Evolutionary conservation across 1,140 invertebrate species (phyloP).

Genomic region (Papilio dardanus): DNA sequence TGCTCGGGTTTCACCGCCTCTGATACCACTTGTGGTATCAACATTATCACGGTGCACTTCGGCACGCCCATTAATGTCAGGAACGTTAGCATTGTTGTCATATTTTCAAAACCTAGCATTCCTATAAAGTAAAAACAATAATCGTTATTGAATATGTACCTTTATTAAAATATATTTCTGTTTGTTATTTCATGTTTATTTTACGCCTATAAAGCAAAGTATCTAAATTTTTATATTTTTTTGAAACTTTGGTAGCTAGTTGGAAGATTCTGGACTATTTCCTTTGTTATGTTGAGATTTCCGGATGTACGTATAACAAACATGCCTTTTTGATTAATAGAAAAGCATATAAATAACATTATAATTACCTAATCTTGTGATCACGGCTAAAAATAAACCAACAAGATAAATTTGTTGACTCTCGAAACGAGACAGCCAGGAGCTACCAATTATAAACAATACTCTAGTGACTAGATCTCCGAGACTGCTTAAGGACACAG

Average conservation of each 20-base stretch:
- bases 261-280: too few species aligned
- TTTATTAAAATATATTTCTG: not conserved
- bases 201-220: not conserved
- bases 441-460: constrained; percentile 52
- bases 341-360: not conserved
- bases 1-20: constrained; percentile 53
- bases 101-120: constrained; percentile 58
- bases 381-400: constrained; percentile 45
- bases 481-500: constrained; percentile 49
- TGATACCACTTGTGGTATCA: constrained; percentile 57
- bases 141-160: not conserved
- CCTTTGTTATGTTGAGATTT: too few species aligned
- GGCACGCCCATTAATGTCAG: constrained; percentile 56
- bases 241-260: too few species aligned
- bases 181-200: not conserved
- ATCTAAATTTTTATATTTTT: too few species aligned
- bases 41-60: constrained; percentile 48
- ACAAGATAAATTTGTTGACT: constrained; percentile 57
- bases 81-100: constrained; percentile 47
- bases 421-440: constrained; percentile 55
- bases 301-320: too few species aligned
- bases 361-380: constrained; percentile 45
- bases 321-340: not conserved
- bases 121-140: constrained; percentile 48
- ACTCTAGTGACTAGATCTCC: constrained; percentile 60